Base-by-base conservation (phyloP, 2,888 invertebrate genomes). In the Phortica magna region DNA sequence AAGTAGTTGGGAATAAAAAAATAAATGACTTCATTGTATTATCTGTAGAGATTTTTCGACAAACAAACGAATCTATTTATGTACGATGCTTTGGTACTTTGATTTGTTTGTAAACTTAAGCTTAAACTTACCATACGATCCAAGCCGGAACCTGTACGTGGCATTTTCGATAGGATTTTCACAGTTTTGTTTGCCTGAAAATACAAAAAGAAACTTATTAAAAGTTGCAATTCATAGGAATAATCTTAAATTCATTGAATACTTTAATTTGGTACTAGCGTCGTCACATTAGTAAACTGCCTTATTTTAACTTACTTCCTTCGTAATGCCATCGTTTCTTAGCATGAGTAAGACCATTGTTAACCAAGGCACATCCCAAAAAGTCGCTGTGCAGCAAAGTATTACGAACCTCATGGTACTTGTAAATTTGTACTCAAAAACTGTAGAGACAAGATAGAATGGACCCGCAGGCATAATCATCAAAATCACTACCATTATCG, bases 171-270 rank as follows among this genome's bases (percentile, higher is more conserved):
- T 3, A 90, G 77, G 57, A 90, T 90, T 73, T 84, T 84, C 4
- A 84, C 81, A 5, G 90, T 90, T 77, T 87, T 88, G 17, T 89
- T 87, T 14, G 88, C 89, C 90, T 90, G 74, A 10, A 82, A 85
- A 72, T 48, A 43, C 76, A 14, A 55, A 14, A 55, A 6, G 14
- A 55, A 7, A 43, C n/a, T 31, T 31, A 0, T 0, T 4, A 31
- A 31, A 31, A 31, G 31, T 4, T 31, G 31, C 0, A 31, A 31
- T 31, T 31, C 31, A 31, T 31, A 31, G 5, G 5, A 31, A 31
- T 31, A 4, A 4, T 31, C 31, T 31, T 31, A 4, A 4, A 31
- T 31, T 31, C 31, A n/a, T n/a, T n/a, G n/a, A n/a, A n/a, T n/a
- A n/a, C n/a, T n/a, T n/a, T n/a, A n/a, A n/a, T n/a, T n/a, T n/a